These are phyloP conservation scores for Oligia latruncula DNA, from an alignment of 2,888 invertebrate species.

Conservation along the genomic window DNA sequence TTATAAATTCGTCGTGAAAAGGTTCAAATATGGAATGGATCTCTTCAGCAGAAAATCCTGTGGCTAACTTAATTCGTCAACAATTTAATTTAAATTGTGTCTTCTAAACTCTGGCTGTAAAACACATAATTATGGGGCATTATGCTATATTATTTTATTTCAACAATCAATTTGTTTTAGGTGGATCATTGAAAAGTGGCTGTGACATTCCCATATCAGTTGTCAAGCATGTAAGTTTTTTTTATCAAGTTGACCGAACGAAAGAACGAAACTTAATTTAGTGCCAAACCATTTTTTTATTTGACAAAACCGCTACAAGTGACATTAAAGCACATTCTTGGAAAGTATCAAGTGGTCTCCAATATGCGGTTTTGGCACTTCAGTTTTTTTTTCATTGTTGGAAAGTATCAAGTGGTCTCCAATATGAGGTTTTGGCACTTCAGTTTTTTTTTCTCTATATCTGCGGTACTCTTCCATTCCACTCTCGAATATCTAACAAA, in stretches of 20 bases:
- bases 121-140: neutral
- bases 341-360: neutral
- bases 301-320: neutral
- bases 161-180: slow-evolving; percentile 61
- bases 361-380: neutral
- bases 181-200: slow-evolving; percentile 73
- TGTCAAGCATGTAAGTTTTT: slow-evolving; percentile 64
- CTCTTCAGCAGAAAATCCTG: neutral
- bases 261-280: neutral
- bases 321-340: neutral
- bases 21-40: neutral
- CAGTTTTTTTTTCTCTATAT: neutral
- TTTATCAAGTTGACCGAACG: neutral
- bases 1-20: neutral
- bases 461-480: neutral
- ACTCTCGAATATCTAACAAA: neutral
- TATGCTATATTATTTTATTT: neutral
- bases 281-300: neutral
- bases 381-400: neutral
- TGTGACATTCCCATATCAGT: slow-evolving; percentile 73
- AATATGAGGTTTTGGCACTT: neutral
- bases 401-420: neutral
- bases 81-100: neutral
- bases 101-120: neutral
- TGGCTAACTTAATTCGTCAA: neutral